These are phyloP conservation scores for Campodea augens DNA, from an alignment of 1,140 invertebrate species.

Conservation along the genomic window DNA sequence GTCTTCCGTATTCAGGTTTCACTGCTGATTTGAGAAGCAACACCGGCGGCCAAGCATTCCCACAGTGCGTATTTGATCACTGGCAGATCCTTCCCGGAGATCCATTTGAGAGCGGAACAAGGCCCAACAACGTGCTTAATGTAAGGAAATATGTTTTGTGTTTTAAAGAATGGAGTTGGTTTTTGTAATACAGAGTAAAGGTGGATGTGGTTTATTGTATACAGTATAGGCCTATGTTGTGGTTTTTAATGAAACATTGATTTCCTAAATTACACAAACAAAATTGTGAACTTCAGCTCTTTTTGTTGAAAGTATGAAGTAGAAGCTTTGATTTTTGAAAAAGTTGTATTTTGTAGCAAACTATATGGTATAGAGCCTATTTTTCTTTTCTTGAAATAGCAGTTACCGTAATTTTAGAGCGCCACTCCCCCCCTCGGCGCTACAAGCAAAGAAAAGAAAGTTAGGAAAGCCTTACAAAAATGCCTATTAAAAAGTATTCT, in stretches of 20 bases:
- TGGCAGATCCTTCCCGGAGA: constrained; percentile 97
- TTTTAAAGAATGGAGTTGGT: neutral
- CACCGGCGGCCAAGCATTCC: constrained; percentile 99
- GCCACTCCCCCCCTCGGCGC: too few relatives aligned
- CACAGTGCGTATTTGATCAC: constrained; percentile 99
- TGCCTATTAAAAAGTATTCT: too few relatives aligned
- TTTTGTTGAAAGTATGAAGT: neutral
- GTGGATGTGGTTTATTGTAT: neutral
- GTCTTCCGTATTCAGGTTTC: constrained; percentile 39
- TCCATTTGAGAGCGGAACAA: constrained; percentile 56
- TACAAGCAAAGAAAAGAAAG: too few relatives aligned
- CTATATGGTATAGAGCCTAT: too few relatives aligned
- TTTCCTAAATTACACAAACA: constrained; percentile 20
- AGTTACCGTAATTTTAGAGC: too few relatives aligned
- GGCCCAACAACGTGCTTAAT: constrained; percentile 67
- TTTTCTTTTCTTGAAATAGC: too few relatives aligned
- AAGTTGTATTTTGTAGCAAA: too few relatives aligned
- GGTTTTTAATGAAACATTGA: constrained; percentile 20
- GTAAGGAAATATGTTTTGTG: constrained; percentile 25
- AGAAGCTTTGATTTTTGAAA: too few relatives aligned
- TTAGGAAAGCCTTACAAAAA: too few relatives aligned
- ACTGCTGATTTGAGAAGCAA: constrained; percentile 95
- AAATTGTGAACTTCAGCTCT: neutral
- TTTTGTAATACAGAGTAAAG: neutral
- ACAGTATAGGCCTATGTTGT: constrained; percentile 28